These are phyloP conservation scores for Falco rusticolus DNA, from an alignment of 2,797 vertebrate species.

Conservation along the genomic window DNA sequence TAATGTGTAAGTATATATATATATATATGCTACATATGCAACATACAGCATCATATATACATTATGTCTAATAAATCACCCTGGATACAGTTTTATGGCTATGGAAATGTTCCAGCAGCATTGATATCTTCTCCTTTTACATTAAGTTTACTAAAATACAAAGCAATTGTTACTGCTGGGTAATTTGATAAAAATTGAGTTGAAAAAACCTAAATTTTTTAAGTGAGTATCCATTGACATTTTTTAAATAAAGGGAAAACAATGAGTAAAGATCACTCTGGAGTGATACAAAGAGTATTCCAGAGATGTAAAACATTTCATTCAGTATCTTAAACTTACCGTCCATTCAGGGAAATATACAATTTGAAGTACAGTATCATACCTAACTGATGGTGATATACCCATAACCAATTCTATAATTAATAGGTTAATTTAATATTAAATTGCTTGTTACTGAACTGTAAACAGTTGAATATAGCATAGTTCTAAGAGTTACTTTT, in stretches of 20 bases:
- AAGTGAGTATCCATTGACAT: neutral
- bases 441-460: neutral
- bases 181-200: neutral
- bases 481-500: neutral
- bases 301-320: neutral
- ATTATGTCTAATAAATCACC: neutral
- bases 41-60: neutral
- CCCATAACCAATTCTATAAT: neutral
- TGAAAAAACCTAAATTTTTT: neutral
- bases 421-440: neutral
- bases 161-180: neutral
- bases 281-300: neutral
- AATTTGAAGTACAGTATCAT: neutral
- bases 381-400: neutral
- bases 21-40: neutral
- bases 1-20: neutral
- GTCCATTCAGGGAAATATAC: neutral
- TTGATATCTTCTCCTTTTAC: neutral
- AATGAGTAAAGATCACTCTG: neutral
- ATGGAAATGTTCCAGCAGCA: neutral
- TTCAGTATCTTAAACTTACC: neutral
- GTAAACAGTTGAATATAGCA: neutral
- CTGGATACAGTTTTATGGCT: neutral
- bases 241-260: neutral
- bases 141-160: neutral